Conservation (phyloP, 2,797 vertebrate genomes). For the Furcifer pardalis region DNA sequence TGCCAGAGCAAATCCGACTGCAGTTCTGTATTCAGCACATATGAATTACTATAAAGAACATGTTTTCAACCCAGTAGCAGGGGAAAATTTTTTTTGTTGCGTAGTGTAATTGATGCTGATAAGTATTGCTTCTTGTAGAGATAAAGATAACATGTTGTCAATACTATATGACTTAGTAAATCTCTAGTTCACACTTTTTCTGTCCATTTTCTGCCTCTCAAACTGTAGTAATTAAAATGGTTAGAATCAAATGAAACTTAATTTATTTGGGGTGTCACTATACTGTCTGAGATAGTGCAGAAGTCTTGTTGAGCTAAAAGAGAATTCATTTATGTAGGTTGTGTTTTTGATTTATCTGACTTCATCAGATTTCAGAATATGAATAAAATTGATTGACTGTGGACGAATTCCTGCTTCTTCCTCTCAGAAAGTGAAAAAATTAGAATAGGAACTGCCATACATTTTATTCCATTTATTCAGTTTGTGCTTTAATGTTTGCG, state of each 20-base stretch:
- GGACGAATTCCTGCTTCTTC: not conserved
- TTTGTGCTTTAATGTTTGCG: not conserved
- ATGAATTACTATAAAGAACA: too few species aligned
- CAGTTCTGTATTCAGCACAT: too few species aligned
- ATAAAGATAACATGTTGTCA: too few species aligned
- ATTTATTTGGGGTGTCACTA: too few species aligned
- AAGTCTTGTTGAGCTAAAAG: not conserved
- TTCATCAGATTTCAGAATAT: not conserved
- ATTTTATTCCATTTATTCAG: not conserved
- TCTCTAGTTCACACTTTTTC: not conserved
- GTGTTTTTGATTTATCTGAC: not conserved
- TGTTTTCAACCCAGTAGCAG: too few species aligned
- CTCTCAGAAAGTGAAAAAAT: not conserved
- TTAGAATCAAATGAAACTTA: too few species aligned
- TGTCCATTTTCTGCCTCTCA: not conserved
- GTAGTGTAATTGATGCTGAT: not conserved
- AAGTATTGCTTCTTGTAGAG: too few species aligned
- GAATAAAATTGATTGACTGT: not conserved
- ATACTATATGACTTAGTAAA: too few species aligned
- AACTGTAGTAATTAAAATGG: not conserved
- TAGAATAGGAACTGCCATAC: not conserved
- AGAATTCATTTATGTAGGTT: not conserved
- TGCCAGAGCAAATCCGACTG: too few species aligned
- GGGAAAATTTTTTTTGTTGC: too few species aligned
- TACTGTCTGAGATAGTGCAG: not conserved